A percentile compares a stretch with the other conserved stretches of the same genome.
Conservation (phyloP, 2,888 invertebrate species). For the Pseudeuparius sepicola region DNA sequence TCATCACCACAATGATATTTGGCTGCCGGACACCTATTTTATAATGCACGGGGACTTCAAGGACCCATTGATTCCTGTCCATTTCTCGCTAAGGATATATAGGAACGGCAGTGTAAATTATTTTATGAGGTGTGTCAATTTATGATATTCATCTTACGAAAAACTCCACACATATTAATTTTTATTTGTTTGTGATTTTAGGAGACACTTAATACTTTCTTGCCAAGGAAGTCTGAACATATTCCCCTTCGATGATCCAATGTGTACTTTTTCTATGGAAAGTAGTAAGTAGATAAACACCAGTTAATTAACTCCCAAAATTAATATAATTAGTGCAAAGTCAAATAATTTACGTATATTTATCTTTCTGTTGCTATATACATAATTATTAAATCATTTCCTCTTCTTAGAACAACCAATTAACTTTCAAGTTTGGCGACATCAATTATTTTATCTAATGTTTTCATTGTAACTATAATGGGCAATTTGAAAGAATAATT, state of each 20-base stretch:
- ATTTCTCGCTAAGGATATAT: slow-evolving; percentile 85
- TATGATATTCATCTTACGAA: too few species aligned
- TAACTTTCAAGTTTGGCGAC: too few species aligned
- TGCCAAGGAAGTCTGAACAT: slow-evolving; percentile 91
- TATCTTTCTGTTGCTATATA: too few species aligned
- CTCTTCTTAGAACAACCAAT: too few species aligned
- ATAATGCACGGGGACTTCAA: slow-evolving; percentile 96
- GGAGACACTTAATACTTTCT: slow-evolving; percentile 83
- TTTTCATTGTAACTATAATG: too few species aligned
- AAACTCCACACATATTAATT: slow-evolving; percentile 2
- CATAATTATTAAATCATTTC: too few species aligned
- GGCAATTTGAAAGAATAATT: too few species aligned
- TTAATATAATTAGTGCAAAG: too few species aligned
- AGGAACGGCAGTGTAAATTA: slow-evolving; percentile 91
- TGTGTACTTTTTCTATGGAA: slow-evolving; percentile 92
- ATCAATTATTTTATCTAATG: too few species aligned
- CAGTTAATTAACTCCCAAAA: too few species aligned
- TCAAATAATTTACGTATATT: too few species aligned
- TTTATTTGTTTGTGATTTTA: slow-evolving; percentile 32
- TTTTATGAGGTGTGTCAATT: slow-evolving; percentile 67
- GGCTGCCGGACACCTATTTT: slow-evolving; percentile 92
- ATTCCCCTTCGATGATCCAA: slow-evolving; percentile 92
- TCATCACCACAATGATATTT: slow-evolving; percentile 85
- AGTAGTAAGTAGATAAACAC: slow-evolving; percentile 92
- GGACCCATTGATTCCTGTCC: slow-evolving; percentile 86